A percentile compares a stretch with the other conserved stretches of the same genome.
These are phyloP conservation scores for Zosterops borbonicus DNA, from an alignment of 2,113 vertebrate species.

Conservation along the genomic window DNA sequence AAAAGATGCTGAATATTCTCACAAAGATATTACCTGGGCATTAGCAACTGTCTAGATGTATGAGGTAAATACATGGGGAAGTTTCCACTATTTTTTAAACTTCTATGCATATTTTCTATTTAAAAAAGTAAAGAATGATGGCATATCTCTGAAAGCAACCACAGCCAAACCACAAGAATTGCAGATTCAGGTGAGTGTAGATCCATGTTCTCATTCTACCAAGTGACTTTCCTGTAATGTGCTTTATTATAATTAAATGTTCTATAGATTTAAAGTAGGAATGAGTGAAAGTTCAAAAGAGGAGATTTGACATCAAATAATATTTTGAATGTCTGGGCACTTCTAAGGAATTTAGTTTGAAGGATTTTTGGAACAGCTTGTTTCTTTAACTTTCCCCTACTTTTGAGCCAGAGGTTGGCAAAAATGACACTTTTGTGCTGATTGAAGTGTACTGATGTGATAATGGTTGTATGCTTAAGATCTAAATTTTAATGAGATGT, in stretches of 20 bases:
- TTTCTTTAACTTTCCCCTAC: not conserved
- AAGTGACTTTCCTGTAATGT: not conserved
- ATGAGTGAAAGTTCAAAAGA: conserved; percentile 20
- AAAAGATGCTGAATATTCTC: not conserved
- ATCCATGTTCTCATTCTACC: not conserved
- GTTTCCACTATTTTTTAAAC: not conserved
- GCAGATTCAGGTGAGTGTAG: not conserved
- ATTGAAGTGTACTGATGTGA: not conserved
- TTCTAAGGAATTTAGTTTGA: not conserved
- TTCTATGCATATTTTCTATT: not conserved
- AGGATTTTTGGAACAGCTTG: not conserved
- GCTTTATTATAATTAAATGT: not conserved
- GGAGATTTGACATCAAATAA: not conserved
- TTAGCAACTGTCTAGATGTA: not conserved
- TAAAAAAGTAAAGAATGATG: not conserved
- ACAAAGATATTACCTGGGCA: not conserved
- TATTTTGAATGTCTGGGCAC: not conserved
- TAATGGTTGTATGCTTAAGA: not conserved
- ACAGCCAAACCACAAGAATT: not conserved
- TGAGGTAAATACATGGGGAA: not conserved
- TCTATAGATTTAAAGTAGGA: not conserved
- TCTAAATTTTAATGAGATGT: not conserved
- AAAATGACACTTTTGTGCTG: not conserved
- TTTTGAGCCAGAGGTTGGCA: not conserved
- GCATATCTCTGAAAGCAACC: not conserved